Conservation (phyloP, 1,140 invertebrate genomes). For the Drosophila sechellia region DNA sequence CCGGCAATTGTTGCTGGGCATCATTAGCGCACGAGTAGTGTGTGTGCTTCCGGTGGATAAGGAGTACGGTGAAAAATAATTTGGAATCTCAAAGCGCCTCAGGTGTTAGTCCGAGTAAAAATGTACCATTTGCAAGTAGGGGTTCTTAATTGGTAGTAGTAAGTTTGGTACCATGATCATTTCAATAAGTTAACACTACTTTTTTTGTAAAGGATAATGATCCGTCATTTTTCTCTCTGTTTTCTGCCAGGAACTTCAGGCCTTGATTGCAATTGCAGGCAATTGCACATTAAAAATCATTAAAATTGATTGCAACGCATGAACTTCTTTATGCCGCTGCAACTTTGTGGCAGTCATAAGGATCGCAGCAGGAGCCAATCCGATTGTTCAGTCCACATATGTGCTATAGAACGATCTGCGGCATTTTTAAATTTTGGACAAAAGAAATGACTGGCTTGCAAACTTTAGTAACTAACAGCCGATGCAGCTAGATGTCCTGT, state of each 20-base stretch:
- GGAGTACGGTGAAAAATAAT: slow-evolving; percentile 29
- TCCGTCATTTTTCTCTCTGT: background rate
- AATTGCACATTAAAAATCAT: slow-evolving; percentile 66
- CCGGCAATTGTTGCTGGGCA: slow-evolving; percentile 42
- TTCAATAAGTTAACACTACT: no score
- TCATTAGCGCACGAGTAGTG: slow-evolving; percentile 62
- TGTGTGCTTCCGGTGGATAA: slow-evolving; percentile 52
- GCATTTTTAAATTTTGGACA: background rate
- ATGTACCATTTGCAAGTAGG: no score
- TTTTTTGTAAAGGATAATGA: no score
- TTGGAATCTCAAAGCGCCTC: no score
- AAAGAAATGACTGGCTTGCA: background rate
- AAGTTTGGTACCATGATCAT: no score
- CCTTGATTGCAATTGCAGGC: slow-evolving; percentile 33
- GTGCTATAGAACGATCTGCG: slow-evolving; percentile 5
- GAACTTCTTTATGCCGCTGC: slow-evolving; percentile 10
- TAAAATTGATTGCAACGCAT: slow-evolving; percentile 61
- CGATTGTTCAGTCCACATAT: background rate
- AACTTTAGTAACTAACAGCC: background rate
- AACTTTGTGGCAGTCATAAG: slow-evolving; percentile 12
- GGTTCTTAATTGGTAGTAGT: no score
- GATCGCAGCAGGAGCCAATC: slow-evolving; percentile 44
- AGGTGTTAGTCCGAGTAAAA: background rate
- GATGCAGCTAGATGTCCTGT: background rate
- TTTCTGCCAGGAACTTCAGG: slow-evolving; percentile 2